Conservation (phyloP, 2,797 vertebrate species). For the Microctenopoma stevenorrisi region DNA sequence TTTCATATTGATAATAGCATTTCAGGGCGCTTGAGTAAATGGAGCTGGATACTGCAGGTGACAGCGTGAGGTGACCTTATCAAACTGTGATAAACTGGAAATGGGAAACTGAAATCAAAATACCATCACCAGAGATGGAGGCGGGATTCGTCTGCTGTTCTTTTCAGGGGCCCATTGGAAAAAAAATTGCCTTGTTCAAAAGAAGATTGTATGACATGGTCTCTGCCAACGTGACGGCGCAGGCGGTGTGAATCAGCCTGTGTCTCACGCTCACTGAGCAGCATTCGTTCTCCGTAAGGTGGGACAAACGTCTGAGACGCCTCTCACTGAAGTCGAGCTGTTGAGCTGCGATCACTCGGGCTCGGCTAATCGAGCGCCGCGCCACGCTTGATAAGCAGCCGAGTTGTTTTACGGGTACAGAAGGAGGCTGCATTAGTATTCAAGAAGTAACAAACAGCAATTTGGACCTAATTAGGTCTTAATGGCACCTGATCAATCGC, state of each 20-base stretch:
- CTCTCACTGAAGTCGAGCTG: constrained; percentile 27
- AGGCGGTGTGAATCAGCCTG: constrained; percentile 45
- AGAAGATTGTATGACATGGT: constrained; percentile 70
- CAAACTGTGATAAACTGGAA: constrained; percentile 88
- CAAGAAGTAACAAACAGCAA: constrained; percentile 59
- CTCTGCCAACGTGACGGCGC: constrained; percentile 55
- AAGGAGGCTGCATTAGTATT: constrained; percentile 53
- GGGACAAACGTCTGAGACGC: constrained; percentile 17
- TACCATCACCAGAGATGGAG: constrained; percentile 67
- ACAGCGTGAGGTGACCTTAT: constrained; percentile 86
- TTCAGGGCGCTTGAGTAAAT: constrained; percentile 81
- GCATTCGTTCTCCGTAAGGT: constrained; percentile 17
- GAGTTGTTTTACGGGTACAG: constrained; percentile 26
- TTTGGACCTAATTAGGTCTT: constrained; percentile 75
- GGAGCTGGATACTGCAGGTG: constrained; percentile 84
- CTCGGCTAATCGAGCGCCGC: constrained; percentile 45
- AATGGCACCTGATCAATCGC: constrained; percentile 73
- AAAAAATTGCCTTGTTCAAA: constrained; percentile 69
- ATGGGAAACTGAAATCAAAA: constrained; percentile 87
- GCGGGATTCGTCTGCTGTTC: constrained; percentile 68
- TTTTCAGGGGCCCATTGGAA: constrained; percentile 43
- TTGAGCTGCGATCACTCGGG: constrained; percentile 31
- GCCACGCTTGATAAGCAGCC: constrained; percentile 41
- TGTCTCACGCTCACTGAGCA: constrained; percentile 16
- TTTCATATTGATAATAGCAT: constrained; percentile 86